A percentile compares a stretch with the other conserved stretches of the same genome.
Conservation (phyloP, 1,140 invertebrate species). For the Teleopsis dalmanni region DNA sequence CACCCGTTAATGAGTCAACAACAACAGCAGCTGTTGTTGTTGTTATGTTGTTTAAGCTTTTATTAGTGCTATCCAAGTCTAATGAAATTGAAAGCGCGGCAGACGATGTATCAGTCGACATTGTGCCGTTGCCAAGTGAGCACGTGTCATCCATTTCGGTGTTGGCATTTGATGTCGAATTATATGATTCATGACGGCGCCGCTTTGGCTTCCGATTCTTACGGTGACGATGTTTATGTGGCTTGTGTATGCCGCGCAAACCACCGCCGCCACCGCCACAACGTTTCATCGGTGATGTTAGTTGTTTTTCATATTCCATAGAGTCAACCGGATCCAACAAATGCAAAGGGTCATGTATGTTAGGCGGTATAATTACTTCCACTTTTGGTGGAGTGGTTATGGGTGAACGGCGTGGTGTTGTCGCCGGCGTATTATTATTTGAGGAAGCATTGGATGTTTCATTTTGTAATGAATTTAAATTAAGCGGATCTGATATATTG, state of each 20-base stretch:
- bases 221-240: constrained; percentile 31
- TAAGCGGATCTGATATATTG: constrained; percentile 90
- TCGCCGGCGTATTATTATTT: constrained; percentile 81
- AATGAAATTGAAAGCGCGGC: constrained; percentile 21
- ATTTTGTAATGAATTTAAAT: constrained; percentile 85
- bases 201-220: constrained; percentile 38
- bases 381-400: constrained; percentile 72
- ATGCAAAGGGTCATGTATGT: constrained; percentile 86
- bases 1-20: too few relatives aligned
- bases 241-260: constrained; percentile 14
- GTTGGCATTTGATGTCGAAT: constrained; percentile 3
- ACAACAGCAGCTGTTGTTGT: constrained; percentile 10
- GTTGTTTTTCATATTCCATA: constrained; percentile 68
- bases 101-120: constrained; percentile 12
- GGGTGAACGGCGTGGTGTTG: constrained; percentile 81
- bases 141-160: constrained; percentile 18
- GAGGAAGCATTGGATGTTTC: constrained; percentile 79
- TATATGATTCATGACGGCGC: constrained; percentile 13
- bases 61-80: constrained; percentile 5
- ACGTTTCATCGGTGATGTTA: constrained; percentile 45
- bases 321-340: constrained; percentile 73
- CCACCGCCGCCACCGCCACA: constrained; percentile 23
- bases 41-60: constrained; percentile 2
- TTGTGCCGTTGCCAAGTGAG: constrained; percentile 13
- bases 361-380: constrained; percentile 86